Conservation (phyloP, 2,797 vertebrate genomes). For the Falco cherrug region DNA sequence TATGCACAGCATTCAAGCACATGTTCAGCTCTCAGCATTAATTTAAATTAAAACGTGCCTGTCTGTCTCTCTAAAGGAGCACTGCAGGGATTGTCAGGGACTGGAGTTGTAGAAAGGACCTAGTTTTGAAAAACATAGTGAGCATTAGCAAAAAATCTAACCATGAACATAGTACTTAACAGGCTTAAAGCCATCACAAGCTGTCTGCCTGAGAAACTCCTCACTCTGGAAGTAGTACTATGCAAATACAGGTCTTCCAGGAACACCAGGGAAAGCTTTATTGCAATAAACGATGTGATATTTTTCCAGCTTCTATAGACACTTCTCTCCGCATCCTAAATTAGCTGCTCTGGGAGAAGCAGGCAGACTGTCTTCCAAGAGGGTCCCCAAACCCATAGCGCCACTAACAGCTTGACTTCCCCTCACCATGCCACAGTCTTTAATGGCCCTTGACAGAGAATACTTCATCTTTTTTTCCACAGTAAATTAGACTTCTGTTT, state of each 20-base stretch:
- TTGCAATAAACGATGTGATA: neutral
- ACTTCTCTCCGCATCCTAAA: constrained; percentile 1
- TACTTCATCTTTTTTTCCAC: neutral
- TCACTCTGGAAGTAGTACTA: neutral
- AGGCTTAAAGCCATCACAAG: neutral
- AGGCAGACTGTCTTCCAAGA: neutral
- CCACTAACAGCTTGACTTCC: neutral
- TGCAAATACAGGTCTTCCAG: constrained; percentile 11
- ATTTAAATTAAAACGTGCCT: neutral
- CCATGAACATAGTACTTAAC: neutral
- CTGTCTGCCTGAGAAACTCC: neutral
- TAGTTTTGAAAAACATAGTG: constrained; percentile 5
- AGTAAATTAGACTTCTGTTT: constrained; percentile 49
- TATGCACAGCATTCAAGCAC: neutral
- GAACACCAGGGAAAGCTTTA: constrained; percentile 9
- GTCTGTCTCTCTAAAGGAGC: neutral
- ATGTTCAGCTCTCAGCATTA: neutral
- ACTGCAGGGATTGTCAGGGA: neutral
- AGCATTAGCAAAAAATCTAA: neutral
- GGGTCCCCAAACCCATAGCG: neutral
- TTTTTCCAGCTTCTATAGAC: neutral
- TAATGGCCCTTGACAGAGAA: neutral
- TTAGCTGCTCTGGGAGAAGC: constrained; percentile 20
- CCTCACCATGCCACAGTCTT: neutral
- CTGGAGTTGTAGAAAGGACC: neutral